phyloP scores from a whole-genome alignment of 1,140 invertebrate species.

The Orius laevigatus region DNA sequence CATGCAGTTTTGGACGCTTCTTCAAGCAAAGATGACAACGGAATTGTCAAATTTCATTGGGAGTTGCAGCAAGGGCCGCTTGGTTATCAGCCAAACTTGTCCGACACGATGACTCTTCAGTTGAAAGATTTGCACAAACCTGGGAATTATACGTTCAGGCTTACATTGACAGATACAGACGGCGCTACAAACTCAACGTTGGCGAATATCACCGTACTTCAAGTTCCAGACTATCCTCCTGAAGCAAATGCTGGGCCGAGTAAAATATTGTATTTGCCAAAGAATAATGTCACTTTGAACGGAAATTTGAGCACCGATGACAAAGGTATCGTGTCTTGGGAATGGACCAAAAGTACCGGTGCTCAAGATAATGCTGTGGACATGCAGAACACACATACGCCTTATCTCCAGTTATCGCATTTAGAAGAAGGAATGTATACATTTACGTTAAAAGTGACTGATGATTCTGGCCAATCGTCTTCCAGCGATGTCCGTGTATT shows the following conservation, averaged over 20 bases:
- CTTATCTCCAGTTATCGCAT: slow-evolving; percentile 71
- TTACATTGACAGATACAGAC: slow-evolving; percentile 85
- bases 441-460: slow-evolving; percentile 83
- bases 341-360: slow-evolving; percentile 80
- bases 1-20: slow-evolving; percentile 80
- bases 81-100: slow-evolving; percentile 61
- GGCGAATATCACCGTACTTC: slow-evolving; percentile 78
- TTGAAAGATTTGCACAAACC: slow-evolving; percentile 64
- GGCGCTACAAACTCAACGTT: slow-evolving; percentile 69
- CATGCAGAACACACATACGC: slow-evolving; percentile 81
- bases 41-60: slow-evolving; percentile 52
- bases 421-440: slow-evolving; percentile 87
- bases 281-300: slow-evolving; percentile 74
- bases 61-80: slow-evolving; percentile 74
- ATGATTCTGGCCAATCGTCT: slow-evolving; percentile 70
- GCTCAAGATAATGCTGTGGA: slow-evolving; percentile 79
- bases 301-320: slow-evolving; percentile 85
- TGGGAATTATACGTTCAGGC: slow-evolving; percentile 79
- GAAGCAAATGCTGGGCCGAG: slow-evolving; percentile 85
- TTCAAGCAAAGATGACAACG: slow-evolving; percentile 41
- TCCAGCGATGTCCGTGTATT: slow-evolving; percentile 81
- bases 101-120: slow-evolving; percentile 66
- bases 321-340: slow-evolving; percentile 79
- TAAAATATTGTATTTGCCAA: slow-evolving; percentile 76
- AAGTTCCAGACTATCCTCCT: slow-evolving; percentile 86